Percentiles rank a stretch among this genome's conserved stretches.
Conservation (phyloP, 2,888 invertebrate species). For the Eristalinus aeneus region DNA sequence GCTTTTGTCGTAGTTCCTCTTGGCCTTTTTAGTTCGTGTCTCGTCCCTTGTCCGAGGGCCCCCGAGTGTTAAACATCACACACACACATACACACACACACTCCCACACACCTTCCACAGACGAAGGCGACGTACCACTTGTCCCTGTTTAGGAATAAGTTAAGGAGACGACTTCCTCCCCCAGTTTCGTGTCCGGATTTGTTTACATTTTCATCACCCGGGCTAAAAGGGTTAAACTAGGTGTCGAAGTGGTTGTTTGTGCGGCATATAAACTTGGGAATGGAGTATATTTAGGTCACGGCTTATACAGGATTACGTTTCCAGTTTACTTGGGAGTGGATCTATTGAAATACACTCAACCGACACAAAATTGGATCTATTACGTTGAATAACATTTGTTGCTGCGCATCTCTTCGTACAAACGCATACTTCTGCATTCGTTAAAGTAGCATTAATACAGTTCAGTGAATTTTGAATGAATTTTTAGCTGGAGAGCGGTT, state of each 20-base stretch:
- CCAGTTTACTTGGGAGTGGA: slow-evolving; percentile 33
- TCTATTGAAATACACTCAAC: slow-evolving; percentile 44
- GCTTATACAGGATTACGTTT: slow-evolving; percentile 45
- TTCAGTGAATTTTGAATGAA: background rate
- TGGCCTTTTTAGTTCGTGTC: background rate
- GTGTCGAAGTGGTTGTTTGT: slow-evolving; percentile 52
- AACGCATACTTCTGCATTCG: background rate
- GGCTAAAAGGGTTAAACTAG: slow-evolving; percentile 46
- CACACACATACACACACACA: background rate
- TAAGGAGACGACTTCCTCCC: slow-evolving; percentile 3
- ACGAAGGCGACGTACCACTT: too few species aligned
- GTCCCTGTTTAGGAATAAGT: background rate
- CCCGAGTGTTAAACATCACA: background rate
- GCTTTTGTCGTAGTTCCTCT: background rate
- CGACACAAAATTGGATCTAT: slow-evolving; percentile 17
- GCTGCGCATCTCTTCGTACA: background rate
- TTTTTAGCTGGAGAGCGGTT: background rate
- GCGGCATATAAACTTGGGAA: slow-evolving; percentile 59
- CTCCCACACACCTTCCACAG: background rate
- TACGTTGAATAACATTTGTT: background rate
- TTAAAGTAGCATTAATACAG: background rate
- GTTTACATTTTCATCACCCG: slow-evolving; percentile 48
- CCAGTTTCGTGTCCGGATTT: slow-evolving; percentile 26
- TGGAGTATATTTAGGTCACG: slow-evolving; percentile 54
- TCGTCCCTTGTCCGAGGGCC: slow-evolving; percentile 2